phyloP scores from a whole-genome alignment of 1,140 invertebrate species.

The Drosophila ficusphila region DNA sequence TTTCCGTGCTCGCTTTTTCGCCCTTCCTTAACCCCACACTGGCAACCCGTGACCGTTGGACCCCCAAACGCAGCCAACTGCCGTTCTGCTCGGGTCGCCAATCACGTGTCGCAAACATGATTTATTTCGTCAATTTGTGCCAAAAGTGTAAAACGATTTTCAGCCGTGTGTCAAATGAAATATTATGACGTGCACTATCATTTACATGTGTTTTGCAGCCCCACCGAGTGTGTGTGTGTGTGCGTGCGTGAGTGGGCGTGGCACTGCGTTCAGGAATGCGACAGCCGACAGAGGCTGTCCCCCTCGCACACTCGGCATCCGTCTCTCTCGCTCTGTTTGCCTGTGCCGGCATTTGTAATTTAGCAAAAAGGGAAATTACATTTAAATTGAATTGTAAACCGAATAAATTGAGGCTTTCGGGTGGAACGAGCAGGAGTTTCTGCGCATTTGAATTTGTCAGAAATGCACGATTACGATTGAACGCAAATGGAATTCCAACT shows the following conservation, averaged over 20 bases:
- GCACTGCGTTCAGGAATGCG: conserved; percentile 47
- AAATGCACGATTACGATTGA: conserved; percentile 37
- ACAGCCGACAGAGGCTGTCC: conserved; percentile 19
- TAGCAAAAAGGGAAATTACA: conserved; percentile 76
- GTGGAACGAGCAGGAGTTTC: not conserved
- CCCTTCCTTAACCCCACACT: not conserved
- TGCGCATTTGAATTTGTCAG: conserved; percentile 21
- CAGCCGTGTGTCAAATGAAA: conserved; percentile 66
- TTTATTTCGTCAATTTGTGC: conserved; percentile 80
- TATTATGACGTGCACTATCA: conserved; percentile 66
- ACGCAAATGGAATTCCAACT: conserved; percentile 27
- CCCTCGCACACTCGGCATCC: not conserved
- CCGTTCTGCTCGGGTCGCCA: conserved; percentile 28
- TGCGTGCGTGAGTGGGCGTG: conserved; percentile 36
- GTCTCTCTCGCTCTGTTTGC: conserved; percentile 9
- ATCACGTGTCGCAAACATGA: conserved; percentile 73
- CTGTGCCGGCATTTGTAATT: conserved; percentile 54
- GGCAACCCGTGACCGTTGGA: not conserved
- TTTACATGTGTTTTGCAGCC: conserved; percentile 49
- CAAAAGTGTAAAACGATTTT: conserved; percentile 71
- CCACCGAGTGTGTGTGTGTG: not conserved
- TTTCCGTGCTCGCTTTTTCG: conserved; percentile 42
- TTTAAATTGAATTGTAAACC: conserved; percentile 79
- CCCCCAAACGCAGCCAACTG: not conserved
- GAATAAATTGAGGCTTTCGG: conserved; percentile 35